A percentile compares a stretch with the other conserved stretches of the same genome.
phyloP scores from a whole-genome alignment of 2,888 invertebrate genomes.

The Synanthedon myopaeformis region DNA sequence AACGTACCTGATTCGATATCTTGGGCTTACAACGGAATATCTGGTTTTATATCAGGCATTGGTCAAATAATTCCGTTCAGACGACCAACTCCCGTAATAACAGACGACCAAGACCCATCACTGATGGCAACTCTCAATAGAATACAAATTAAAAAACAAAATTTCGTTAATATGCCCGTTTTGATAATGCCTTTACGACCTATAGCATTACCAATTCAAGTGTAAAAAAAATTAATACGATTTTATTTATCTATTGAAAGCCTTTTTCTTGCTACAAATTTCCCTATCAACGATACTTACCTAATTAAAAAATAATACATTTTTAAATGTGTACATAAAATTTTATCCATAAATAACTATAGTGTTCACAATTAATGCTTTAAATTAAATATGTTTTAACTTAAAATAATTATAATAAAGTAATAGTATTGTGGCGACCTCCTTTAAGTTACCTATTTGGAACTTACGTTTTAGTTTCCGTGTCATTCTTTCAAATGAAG shows the following conservation, averaged over 20 bases:
- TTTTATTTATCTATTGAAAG: neutral
- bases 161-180: constrained; percentile 20
- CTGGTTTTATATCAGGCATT: constrained; percentile 37
- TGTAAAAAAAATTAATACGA: constrained; percentile 5
- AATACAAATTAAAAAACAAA: constrained; percentile 13
- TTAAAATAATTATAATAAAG: no score
- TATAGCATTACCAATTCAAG: constrained; percentile 14
- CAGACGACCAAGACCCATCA: constrained; percentile 10
- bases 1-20: constrained; percentile 72
- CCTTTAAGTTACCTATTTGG: no score
- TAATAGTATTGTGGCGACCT: no score
- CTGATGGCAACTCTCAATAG: constrained; percentile 23
- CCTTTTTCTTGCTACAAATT: no score
- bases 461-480: no score
- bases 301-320: no score
- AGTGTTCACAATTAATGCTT: no score
- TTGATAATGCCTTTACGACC: constrained; percentile 28
- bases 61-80: constrained; percentile 39
- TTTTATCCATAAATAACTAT: no score
- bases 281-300: no score
- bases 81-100: constrained; percentile 11
- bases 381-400: no score
- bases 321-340: no score
- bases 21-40: constrained; percentile 46
- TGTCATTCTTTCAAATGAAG: no score